Conservation (phyloP, 2,888 invertebrate genomes). For the Philaethria dido region DNA sequence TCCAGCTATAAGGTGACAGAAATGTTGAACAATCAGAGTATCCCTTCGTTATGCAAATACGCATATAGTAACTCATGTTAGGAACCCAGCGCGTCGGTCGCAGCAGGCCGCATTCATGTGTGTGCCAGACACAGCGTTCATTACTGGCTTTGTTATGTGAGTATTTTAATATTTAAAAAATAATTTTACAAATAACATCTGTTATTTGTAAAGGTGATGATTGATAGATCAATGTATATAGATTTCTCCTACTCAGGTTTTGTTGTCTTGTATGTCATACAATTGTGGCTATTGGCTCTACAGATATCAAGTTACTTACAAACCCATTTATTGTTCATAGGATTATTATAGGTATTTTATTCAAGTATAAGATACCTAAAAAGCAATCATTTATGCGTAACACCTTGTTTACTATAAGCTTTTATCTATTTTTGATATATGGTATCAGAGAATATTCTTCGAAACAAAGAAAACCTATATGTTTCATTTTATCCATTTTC, state of each 20-base stretch:
- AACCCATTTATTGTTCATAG: not conserved
- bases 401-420: not conserved
- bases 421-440: too few relatives aligned
- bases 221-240: too few relatives aligned
- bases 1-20: constrained; percentile 77
- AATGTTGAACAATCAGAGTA: constrained; percentile 84
- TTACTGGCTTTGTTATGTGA: constrained; percentile 87
- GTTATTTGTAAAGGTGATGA: too few relatives aligned
- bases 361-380: too few relatives aligned
- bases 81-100: constrained; percentile 83
- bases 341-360: too few relatives aligned
- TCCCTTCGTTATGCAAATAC: constrained; percentile 87
- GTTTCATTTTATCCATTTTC: too few relatives aligned
- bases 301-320: constrained; percentile 2
- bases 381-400: not conserved
- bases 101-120: constrained; percentile 87
- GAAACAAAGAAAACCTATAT: too few relatives aligned
- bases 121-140: constrained; percentile 88
- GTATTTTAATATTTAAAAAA: constrained; percentile 43
- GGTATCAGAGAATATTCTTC: too few relatives aligned
- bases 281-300: constrained; percentile 3
- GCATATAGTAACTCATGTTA: constrained; percentile 85
- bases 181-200: too few relatives aligned
- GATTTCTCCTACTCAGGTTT: not conserved
- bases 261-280: not conserved